These are phyloP conservation scores for Stigmatopora argus DNA, from an alignment of 2,113 vertebrate species.

Conservation along the genomic window DNA sequence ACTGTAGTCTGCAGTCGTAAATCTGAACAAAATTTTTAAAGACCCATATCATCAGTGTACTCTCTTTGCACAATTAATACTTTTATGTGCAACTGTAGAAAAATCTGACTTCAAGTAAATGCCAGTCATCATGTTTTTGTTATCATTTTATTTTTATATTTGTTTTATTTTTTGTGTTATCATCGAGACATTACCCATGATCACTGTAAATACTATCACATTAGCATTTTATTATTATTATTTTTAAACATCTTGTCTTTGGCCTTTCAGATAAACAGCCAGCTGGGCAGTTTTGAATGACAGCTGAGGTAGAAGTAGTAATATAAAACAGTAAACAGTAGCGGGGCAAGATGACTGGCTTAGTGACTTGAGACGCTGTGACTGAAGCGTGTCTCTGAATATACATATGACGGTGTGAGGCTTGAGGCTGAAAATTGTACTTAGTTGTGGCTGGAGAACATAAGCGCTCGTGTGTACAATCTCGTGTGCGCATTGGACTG, in stretches of 20 bases:
- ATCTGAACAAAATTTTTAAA: background rate
- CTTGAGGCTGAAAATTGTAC: slow-evolving; percentile 13
- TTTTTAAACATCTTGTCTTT: slow-evolving; percentile 9
- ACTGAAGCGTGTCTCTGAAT: slow-evolving; percentile 23
- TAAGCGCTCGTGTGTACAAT: slow-evolving; percentile 8
- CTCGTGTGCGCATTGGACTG: slow-evolving; percentile 4
- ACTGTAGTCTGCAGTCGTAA: background rate
- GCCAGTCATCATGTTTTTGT: background rate
- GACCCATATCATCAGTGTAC: background rate
- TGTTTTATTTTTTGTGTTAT: background rate
- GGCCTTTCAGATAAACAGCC: background rate
- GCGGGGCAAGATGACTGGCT: slow-evolving; percentile 8
- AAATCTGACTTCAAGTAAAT: background rate
- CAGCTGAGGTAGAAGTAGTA: slow-evolving; percentile 4
- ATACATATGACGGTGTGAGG: slow-evolving; percentile 2
- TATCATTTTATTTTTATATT: background rate
- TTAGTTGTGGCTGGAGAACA: slow-evolving; percentile 15
- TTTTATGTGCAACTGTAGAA: background rate
- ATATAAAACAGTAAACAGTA: slow-evolving; percentile 1
- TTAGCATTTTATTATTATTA: slow-evolving; percentile 6
- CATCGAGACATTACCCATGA: background rate
- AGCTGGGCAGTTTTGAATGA: slow-evolving; percentile 5
- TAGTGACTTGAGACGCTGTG: slow-evolving; percentile 16
- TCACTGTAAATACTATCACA: slow-evolving; percentile 1
- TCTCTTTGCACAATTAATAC: background rate